A percentile compares a stretch with the other conserved stretches of the same genome.
phyloP scores from a whole-genome alignment of 2,113 vertebrate species.

The Engystomops pustulosus region DNA sequence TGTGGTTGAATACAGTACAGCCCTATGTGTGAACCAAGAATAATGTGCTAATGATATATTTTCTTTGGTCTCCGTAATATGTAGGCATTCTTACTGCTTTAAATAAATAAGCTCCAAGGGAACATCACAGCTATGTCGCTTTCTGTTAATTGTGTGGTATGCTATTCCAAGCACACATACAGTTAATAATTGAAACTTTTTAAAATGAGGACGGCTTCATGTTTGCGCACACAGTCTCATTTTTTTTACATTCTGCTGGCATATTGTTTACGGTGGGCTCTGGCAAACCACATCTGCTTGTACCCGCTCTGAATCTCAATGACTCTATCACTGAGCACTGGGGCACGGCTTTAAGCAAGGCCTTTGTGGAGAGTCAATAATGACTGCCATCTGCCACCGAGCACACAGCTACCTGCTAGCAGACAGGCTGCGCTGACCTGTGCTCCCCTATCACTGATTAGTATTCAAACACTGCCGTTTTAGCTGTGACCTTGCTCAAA shows the following conservation, averaged over 20 bases:
- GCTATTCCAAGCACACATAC: not conserved
- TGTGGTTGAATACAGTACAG: not conserved
- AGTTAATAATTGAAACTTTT: constrained; percentile 67
- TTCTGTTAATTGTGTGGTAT: constrained; percentile 18
- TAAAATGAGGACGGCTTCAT: constrained; percentile 68
- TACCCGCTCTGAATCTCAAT: constrained; percentile 82
- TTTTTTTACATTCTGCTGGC: constrained; percentile 79
- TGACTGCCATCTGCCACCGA: constrained; percentile 84
- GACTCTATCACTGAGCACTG: constrained; percentile 74
- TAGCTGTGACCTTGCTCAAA: constrained; percentile 79
- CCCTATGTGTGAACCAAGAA: not conserved
- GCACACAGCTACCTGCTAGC: constrained; percentile 83
- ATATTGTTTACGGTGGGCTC: constrained; percentile 78
- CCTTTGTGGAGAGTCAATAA: constrained; percentile 82
- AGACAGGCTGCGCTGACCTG: constrained; percentile 79
- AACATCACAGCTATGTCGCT: constrained; percentile 10
- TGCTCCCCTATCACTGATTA: constrained; percentile 79
- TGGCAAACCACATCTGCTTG: constrained; percentile 81
- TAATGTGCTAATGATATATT: not conserved
- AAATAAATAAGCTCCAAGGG: not conserved
- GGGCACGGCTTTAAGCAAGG: constrained; percentile 73
- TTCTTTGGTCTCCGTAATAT: not conserved
- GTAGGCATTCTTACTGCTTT: not conserved
- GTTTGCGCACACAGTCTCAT: constrained; percentile 78
- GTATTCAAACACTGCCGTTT: constrained; percentile 80